Evolutionary conservation across 2,888 invertebrate species (phyloP), one percentile per base, ranked within the genome.

Genomic region (Zaprionus bogoriensis): DNA sequence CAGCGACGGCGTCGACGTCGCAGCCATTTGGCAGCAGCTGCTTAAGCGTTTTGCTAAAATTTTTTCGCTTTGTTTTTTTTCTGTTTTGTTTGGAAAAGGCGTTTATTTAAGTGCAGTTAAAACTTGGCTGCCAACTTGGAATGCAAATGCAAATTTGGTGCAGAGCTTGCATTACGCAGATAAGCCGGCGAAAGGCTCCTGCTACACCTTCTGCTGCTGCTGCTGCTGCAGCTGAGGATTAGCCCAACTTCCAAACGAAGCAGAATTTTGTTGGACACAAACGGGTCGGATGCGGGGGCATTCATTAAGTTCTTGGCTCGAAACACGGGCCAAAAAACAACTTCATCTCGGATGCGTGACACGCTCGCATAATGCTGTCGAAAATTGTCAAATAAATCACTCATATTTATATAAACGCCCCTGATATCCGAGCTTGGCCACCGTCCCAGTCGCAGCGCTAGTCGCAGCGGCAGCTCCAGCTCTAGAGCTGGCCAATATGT

Each of bases 361-460:
- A 82, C 84, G 87, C 88, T 65, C 76, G 78, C 71, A 71, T 73
- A 76, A 87, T 77, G 80, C 83, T 83, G 85, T 86, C 81, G 78
- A 83, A 85, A 86, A 79, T 82, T 86, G 89, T 88, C 89, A 79
- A 83, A 89, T 88, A 88, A 88, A 88, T 88, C 89, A 88, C 76
- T 89, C 89, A 89, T 86, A 87, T 87, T 88, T 84, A 89, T 88
- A 74, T 67, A 72, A 84, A 87, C 78, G 79, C 74, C 80, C 76
- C 71, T 85, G 87, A 78, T 79, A 87, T 61, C 59, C 75, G 45
- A 68, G 23, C 51, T n/a, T n/a, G n/a, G n/a, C n/a, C n/a, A n/a
- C n/a, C n/a, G n/a, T n/a, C n/a, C n/a, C n/a, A n/a, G n/a, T n/a
- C n/a, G n/a, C n/a, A n/a, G n/a, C n/a, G n/a, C n/a, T n/a, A n/a